Conservation (phyloP, 2,888 invertebrate genomes). For the Eretmocerus hayati region DNA sequence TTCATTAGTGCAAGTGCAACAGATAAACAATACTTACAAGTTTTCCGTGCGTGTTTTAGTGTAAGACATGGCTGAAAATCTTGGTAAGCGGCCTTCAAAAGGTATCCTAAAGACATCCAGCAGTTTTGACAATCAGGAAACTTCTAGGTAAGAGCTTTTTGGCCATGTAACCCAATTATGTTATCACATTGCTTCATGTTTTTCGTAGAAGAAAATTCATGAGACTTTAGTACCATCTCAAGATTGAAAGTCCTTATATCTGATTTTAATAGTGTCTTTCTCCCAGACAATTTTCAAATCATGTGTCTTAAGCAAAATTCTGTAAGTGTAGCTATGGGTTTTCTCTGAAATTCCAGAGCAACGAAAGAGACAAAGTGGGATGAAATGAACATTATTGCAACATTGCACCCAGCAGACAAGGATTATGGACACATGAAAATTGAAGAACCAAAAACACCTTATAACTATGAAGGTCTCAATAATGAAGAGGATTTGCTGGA, state of each 20-base stretch:
- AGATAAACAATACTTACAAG: no score
- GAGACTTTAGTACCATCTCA: no score
- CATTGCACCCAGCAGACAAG: constrained; percentile 94
- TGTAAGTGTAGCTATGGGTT: no score
- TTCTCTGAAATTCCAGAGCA: constrained; percentile 33
- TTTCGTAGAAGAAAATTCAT: no score
- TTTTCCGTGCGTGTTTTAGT: no score
- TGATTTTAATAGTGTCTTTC: no score
- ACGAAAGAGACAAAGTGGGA: constrained; percentile 78
- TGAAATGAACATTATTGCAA: constrained; percentile 97
- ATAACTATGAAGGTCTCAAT: constrained; percentile 52
- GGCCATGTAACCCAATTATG: no score
- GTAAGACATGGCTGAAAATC: constrained; percentile 63
- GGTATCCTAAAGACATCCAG: constrained; percentile 89
- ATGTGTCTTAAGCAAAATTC: no score
- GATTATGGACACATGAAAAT: constrained; percentile 99
- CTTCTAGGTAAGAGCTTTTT: constrained; percentile 35
- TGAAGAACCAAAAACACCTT: constrained; percentile 97
- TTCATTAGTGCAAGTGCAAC: constrained; percentile 14
- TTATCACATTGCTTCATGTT: no score
- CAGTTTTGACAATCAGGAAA: constrained; percentile 73
- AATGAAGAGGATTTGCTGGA: constrained; percentile 57
- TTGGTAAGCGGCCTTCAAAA: constrained; percentile 77
- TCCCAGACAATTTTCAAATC: no score
- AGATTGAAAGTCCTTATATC: no score